Conservation (phyloP, 2,888 invertebrate species). For the Trissolcus brochymenae region DNA sequence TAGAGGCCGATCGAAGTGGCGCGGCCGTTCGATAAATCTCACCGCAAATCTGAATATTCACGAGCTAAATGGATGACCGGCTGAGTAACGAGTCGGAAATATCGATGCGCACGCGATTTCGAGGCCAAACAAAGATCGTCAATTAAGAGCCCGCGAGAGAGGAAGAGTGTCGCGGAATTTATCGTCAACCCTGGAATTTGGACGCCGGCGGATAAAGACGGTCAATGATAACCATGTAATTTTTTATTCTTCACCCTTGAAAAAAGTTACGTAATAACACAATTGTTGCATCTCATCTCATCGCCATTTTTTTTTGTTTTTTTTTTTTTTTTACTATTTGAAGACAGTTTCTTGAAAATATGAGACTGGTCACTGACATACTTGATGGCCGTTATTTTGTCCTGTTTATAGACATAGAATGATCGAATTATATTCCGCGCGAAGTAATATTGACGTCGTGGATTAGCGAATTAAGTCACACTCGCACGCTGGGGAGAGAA, state of each 20-base stretch:
- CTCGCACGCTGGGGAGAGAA: conserved; percentile 1
- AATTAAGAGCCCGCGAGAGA: conserved; percentile 61
- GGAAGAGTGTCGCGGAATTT: neutral
- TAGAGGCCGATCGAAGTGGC: conserved; percentile 47
- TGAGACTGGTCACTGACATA: too few relatives aligned
- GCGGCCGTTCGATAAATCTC: conserved; percentile 55
- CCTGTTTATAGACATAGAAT: neutral
- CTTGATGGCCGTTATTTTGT: too few relatives aligned
- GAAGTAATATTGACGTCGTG: conserved; percentile 27
- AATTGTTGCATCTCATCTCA: too few relatives aligned
- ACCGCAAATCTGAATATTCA: conserved; percentile 58
- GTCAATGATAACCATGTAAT: too few relatives aligned
- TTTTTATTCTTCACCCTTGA: too few relatives aligned
- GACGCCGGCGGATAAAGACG: too few relatives aligned
- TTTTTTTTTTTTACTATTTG: too few relatives aligned
- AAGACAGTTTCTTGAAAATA: too few relatives aligned
- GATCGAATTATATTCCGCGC: neutral
- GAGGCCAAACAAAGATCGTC: conserved; percentile 63
- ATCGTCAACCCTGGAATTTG: too few relatives aligned
- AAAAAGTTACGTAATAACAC: too few relatives aligned
- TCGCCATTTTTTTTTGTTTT: too few relatives aligned
- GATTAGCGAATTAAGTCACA: conserved; percentile 33
- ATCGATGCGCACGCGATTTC: conserved; percentile 62
- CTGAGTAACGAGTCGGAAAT: conserved; percentile 56
- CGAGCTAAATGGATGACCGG: conserved; percentile 54